Evolutionary conservation across 2,113 vertebrate genomes (phyloP), one percentile per base, ranked within the genome.

Genomic region (Verasper variegatus): DNA sequence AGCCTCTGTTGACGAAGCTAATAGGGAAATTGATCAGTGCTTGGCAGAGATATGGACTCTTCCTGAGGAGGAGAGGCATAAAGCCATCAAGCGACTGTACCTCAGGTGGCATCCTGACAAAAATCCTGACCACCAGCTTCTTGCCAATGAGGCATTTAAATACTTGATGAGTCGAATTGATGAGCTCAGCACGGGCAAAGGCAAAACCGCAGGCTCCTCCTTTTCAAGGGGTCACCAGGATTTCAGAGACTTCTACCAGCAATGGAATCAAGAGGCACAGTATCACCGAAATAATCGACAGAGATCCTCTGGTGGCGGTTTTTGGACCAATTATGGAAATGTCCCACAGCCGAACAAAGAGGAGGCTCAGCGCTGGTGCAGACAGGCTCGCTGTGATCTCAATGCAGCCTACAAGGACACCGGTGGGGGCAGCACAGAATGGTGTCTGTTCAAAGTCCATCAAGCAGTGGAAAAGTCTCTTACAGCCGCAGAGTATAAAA

Each of bases 41-140:
- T 78, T 96, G 62, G 68, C n/a, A 42, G 81, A 94, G 76, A 91
- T 95, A 42, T 94, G 93, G 92, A 72, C 23, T 15, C 87, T 95
- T 63, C 86, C 92, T 1, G 8, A 66, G 15, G 89, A 90, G 3
- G 93, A 95, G 63, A 91, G 78, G 62, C 7, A 18, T 0, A 95
- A 94, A 80, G 94, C 93, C 42, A 80, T 95, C 65, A 92, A 85
- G 76, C 91, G 95, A n/a, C 85, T 96, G 18, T 95, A 94, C 76
- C 89, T 96, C 1, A 90, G 76, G 66, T 96, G 95, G 91, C 95
- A 96, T 78, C 95, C 95, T 61, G 94, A 95, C 89, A 96, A 95
- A 88, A 95, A 96, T 74, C 73, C 37, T 3, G 89, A 91, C 31
- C 86, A 88, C 7, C 10, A 68, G 5, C 5, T 13, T 14, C 83